Evolutionary conservation across 2,113 vertebrate genomes (phyloP).

Genomic region (Rhinopomastus cyanomelas): DNA sequence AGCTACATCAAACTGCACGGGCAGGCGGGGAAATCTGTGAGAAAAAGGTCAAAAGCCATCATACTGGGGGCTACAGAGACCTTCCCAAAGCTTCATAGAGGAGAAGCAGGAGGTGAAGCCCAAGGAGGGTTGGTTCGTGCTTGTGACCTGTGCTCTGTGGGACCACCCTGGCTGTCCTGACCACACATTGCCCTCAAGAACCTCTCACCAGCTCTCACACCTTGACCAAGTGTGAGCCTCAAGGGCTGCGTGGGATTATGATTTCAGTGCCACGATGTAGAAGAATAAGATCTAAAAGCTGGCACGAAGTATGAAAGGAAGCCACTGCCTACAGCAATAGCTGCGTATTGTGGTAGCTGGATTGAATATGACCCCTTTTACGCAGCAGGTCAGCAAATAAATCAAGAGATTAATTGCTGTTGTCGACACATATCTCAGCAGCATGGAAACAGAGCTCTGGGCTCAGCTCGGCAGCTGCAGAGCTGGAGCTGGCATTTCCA

Average conservation of each 20-base stretch:
- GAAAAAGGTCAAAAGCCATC: too few species aligned
- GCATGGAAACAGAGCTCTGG: not conserved
- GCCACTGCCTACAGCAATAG: not conserved
- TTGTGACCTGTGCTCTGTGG: accelerated
- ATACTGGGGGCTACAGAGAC: not conserved
- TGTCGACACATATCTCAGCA: not conserved
- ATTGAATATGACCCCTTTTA: not conserved
- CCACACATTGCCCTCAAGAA: not conserved
- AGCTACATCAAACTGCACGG: not conserved
- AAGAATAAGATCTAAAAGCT: conserved; percentile 22
- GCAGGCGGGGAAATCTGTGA: too few species aligned
- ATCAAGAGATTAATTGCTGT: conserved; percentile 36
- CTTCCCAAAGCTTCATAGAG: not conserved
- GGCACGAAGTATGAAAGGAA: not conserved
- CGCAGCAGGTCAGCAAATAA: conserved; percentile 42
- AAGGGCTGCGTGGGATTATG: not conserved
- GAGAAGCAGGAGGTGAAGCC: not conserved
- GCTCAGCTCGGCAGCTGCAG: not conserved
- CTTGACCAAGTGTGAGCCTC: not conserved
- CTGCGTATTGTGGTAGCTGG: not conserved
- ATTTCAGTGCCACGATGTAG: not conserved
- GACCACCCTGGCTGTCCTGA: accelerated
- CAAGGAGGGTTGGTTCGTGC: accelerated
- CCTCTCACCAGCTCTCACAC: accelerated
- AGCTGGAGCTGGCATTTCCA: not conserved